Base-by-base conservation (phyloP, 1,140 invertebrate genomes). In the Danaus plexippus region DNA sequence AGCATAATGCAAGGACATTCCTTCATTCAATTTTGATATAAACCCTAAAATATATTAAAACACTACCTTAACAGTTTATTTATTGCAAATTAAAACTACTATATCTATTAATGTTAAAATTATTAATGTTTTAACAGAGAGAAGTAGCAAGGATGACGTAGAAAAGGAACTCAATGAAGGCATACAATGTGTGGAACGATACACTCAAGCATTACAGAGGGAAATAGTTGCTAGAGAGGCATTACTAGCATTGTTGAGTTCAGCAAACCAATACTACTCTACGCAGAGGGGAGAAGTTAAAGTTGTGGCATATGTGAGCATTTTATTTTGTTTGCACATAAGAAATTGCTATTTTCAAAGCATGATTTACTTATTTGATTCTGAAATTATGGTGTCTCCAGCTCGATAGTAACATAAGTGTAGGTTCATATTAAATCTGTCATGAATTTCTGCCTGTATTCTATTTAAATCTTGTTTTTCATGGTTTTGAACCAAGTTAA, bases 251-350 rank as follows among this genome's bases (percentile, higher is more conserved):
- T 73, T 94, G 11, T 73, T 97, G 32, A 92, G 94, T 53, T 92
- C 94, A 50, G 93, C 94, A 12, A 93, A 95, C 69, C 91, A 93
- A 53, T 97, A 95, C 85, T 96, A 97, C 83, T 94, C 95, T 54
- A 94, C 92, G 11, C 96, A 98, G 81, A 90, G 92, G 52, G 93
- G 93, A 22, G 96, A 98, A 90, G 96, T 96, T 2, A 97, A 96
- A 90, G 93, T 97, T 70, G 96, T 98, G 22, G 94, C 92, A 44
- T 95, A 95, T 90, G 95, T 96, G 88, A 93, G 92, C 92, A 53
- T 47, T 47, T 43, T 52, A 32, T 41, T 47, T 45, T 46, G 9
- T 22, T 42, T 41, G 11, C 9, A 44, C 42, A 12, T 9, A 43
- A 52, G 12, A 32, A 32, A 32, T 32, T 32, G 7, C 2, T 32